Conservation (phyloP, 2,888 invertebrate genomes). For the Laothoe populi region DNA sequence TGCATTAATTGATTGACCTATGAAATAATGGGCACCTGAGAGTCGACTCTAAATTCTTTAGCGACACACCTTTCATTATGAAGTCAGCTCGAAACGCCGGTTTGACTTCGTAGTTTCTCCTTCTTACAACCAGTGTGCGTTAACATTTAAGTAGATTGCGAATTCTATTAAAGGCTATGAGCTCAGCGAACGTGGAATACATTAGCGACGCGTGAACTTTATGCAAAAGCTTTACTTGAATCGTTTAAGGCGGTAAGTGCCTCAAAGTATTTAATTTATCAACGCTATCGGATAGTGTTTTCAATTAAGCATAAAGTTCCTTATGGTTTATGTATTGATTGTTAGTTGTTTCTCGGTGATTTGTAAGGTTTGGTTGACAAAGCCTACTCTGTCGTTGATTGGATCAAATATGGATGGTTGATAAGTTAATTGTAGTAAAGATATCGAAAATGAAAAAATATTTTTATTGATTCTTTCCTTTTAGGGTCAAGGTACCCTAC, state of each 20-base stretch:
- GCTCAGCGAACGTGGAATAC: conserved; percentile 81
- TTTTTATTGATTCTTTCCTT: no score
- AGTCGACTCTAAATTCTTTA: conserved; percentile 56
- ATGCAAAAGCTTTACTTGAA: conserved; percentile 64
- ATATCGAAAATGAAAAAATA: no score
- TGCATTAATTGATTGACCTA: conserved; percentile 24
- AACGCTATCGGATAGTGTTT: conserved; percentile 47
- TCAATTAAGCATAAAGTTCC: conserved; percentile 56
- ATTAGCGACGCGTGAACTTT: conserved; percentile 77
- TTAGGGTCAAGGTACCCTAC: no score
- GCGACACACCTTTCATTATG: conserved; percentile 76
- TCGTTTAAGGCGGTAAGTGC: conserved; percentile 52
- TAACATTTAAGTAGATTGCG: conserved; percentile 68
- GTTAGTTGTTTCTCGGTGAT: conserved; percentile 42
- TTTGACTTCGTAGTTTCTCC: conserved; percentile 56
- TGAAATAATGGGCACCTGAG: conserved; percentile 28
- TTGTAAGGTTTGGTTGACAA: conserved; percentile 32
- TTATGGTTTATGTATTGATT: conserved; percentile 48
- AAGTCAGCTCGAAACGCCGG: conserved; percentile 59
- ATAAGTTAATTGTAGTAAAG: neutral
- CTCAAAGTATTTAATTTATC: conserved; percentile 54
- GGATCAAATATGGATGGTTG: neutral
- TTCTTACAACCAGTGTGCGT: conserved; percentile 58
- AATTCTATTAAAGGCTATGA: conserved; percentile 80
- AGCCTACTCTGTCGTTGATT: conserved; percentile 29